Evolutionary conservation across 1,140 invertebrate genomes (phyloP).

Genomic region (Heterodera carotae): DNA sequence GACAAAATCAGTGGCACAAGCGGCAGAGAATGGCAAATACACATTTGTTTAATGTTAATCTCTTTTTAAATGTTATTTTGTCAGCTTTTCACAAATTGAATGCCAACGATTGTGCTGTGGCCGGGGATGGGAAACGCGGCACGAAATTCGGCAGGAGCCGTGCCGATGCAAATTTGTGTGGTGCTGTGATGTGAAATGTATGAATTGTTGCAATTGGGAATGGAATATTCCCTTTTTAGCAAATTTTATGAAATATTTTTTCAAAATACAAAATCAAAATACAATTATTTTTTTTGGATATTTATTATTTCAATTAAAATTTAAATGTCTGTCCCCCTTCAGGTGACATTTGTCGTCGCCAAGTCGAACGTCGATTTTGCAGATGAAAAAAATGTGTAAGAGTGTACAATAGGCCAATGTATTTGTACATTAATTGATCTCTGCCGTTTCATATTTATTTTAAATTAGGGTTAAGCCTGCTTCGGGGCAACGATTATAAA

Average conservation of each 20-base stretch:
- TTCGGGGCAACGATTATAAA: no score
- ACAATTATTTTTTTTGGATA: not conserved
- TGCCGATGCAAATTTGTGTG: conserved; percentile 75
- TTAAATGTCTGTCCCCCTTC: not conserved
- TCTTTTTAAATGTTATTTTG: not conserved
- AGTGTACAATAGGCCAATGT: not conserved
- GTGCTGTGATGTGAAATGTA: conserved; percentile 75
- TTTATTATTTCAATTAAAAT: not conserved
- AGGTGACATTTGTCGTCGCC: conserved; percentile 25
- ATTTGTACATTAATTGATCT: not conserved
- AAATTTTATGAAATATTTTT: not conserved
- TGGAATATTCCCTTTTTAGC: not conserved
- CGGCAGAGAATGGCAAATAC: conserved; percentile 70
- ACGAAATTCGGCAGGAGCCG: conserved; percentile 60
- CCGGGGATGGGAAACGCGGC: conserved; percentile 46
- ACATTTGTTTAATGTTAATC: not conserved
- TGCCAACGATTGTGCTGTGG: conserved; percentile 68
- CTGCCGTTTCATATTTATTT: conserved; percentile 1
- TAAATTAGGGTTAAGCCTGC: no score
- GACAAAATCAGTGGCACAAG: conserved; percentile 68
- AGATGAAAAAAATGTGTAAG: not conserved
- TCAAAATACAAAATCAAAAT: not conserved
- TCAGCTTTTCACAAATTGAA: conserved; percentile 70
- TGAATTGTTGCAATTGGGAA: not conserved
- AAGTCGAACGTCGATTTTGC: conserved; percentile 24